phyloP scores from a whole-genome alignment of 2,888 invertebrate species.

The Papilio demoleus region DNA sequence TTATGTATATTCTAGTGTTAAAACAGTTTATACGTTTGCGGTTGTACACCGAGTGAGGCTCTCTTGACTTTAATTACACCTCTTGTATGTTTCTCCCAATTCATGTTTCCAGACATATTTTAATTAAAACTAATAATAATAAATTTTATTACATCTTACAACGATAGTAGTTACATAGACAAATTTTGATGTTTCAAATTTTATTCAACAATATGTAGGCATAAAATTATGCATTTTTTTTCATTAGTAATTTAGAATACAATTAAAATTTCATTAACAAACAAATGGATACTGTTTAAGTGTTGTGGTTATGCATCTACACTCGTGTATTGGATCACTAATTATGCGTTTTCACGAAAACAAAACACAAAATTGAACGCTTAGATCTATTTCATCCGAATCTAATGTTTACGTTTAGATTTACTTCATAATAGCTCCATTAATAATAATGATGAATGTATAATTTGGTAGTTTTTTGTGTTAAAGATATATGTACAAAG shows the following conservation, averaged over 20 bases:
- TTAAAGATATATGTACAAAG: too few relatives aligned
- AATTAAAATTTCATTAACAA: neutral
- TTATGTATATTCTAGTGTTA: neutral
- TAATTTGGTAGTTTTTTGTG: too few relatives aligned
- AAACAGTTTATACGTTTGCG: neutral
- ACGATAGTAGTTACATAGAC: too few relatives aligned
- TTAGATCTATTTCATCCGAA: neutral
- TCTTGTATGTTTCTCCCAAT: neutral
- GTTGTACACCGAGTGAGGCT: neutral
- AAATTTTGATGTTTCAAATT: too few relatives aligned
- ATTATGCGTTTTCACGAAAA: slow-evolving; percentile 26
- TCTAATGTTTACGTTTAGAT: neutral
- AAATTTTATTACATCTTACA: too few relatives aligned
- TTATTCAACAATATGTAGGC: too few relatives aligned
- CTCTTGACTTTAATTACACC: slow-evolving; percentile 6
- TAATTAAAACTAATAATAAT: slow-evolving; percentile 2
- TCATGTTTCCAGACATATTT: neutral
- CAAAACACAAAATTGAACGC: slow-evolving; percentile 10
- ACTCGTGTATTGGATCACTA: neutral
- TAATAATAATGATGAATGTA: too few relatives aligned
- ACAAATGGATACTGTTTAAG: neutral
- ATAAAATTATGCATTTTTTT: too few relatives aligned
- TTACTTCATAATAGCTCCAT: too few relatives aligned
- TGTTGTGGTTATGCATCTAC: slow-evolving; percentile 14
- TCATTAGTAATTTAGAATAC: neutral